These are phyloP conservation scores for Zaprionus camerounensis DNA, from an alignment of 1,140 invertebrate species.

Conservation along the genomic window DNA sequence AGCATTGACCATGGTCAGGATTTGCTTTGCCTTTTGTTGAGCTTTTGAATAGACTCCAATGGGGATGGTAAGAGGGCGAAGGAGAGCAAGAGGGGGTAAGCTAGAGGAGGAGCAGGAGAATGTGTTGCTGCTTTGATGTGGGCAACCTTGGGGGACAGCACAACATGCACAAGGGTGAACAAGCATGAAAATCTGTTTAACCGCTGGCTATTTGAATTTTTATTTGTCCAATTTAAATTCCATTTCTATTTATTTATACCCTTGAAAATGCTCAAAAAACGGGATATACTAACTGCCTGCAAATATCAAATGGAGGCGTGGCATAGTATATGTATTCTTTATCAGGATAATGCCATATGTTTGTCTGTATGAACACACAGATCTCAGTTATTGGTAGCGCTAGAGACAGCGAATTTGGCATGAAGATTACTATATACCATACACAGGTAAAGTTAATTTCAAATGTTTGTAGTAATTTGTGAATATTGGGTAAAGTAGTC, in stretches of 20 bases:
- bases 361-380: no score
- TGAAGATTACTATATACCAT: no score
- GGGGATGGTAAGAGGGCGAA: background rate
- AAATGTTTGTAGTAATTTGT: no score
- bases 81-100: background rate
- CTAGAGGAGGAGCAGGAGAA: background rate
- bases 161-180: background rate
- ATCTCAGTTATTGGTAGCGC: no score
- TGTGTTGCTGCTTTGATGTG: background rate
- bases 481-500: no score
- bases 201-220: background rate
- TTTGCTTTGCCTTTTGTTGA: slow-evolving; percentile 11
- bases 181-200: background rate
- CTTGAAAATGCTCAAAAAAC: no score
- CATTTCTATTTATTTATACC: background rate
- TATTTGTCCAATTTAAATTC: slow-evolving; percentile 4
- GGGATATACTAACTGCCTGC: no score
- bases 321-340: no score
- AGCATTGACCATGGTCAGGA: slow-evolving; percentile 74
- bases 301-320: no score
- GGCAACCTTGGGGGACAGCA: slow-evolving; percentile 12
- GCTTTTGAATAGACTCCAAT: background rate
- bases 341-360: no score
- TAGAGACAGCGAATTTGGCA: no score
- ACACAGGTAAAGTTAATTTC: no score